A percentile compares a stretch with the other conserved stretches of the same genome.
These are phyloP conservation scores for Drosophila ironensis DNA, from an alignment of 1,140 invertebrate genomes.

Conservation along the genomic window DNA sequence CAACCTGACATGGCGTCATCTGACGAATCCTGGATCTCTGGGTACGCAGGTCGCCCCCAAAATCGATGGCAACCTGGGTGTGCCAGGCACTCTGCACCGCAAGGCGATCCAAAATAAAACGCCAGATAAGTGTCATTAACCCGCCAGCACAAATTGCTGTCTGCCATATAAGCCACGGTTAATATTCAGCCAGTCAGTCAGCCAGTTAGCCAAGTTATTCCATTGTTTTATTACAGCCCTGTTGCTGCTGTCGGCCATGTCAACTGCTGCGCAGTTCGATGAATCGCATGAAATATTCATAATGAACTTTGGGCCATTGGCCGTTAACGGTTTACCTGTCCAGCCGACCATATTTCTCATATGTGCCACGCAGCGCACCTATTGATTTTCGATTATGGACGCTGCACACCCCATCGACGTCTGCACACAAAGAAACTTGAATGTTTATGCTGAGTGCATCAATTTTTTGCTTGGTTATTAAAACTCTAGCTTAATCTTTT, in stretches of 20 bases:
- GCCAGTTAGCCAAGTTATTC: not conserved
- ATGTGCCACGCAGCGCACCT: constrained; percentile 25
- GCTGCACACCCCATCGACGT: constrained; percentile 16
- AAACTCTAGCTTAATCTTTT: no score
- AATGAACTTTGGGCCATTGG: constrained; percentile 30
- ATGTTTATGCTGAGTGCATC: not conserved
- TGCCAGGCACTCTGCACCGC: no score
- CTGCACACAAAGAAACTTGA: not conserved
- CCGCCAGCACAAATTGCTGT: constrained; percentile 13
- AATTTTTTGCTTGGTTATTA: not conserved
- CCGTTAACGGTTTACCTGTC: constrained; percentile 32
- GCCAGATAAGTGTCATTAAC: constrained; percentile 34
- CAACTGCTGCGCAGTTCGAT: constrained; percentile 58
- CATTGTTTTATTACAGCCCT: constrained; percentile 3
- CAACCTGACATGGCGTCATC: constrained; percentile 24
- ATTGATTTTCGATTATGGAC: constrained; percentile 78
- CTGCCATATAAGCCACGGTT: constrained; percentile 3
- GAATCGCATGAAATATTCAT: constrained; percentile 63
- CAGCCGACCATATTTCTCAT: constrained; percentile 45
- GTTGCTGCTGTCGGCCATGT: constrained; percentile 7
- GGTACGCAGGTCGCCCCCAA: not conserved
- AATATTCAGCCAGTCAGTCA: constrained; percentile 12
- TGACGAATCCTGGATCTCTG: not conserved
- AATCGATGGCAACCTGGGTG: constrained; percentile 27
- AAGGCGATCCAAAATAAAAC: no score